Percentiles rank a stretch among this genome's conserved stretches.
These are phyloP conservation scores for Pachycephus smyrnensis DNA, from an alignment of 2,888 invertebrate species.

Conservation along the genomic window DNA sequence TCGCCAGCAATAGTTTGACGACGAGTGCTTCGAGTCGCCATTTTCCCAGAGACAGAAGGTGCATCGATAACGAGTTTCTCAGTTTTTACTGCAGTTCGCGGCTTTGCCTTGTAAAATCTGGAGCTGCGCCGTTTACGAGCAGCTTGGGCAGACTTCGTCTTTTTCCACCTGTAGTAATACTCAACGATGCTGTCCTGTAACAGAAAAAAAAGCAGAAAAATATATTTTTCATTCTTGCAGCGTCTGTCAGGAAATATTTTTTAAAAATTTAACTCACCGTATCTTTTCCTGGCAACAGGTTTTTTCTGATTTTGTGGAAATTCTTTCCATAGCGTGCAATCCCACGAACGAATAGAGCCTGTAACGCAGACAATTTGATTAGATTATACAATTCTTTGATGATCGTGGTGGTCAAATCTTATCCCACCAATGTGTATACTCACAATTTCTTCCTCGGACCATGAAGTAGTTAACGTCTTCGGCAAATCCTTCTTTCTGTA, in stretches of 20 bases:
- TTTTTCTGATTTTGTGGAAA: constrained; percentile 15
- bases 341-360: not conserved
- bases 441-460: constrained; percentile 1
- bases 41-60: not conserved
- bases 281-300: constrained; percentile 16
- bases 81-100: not conserved
- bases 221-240: not conserved
- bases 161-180: constrained; percentile 5
- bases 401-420: not conserved
- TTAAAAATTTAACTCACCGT: constrained; percentile 11
- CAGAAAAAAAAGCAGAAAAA: not conserved
- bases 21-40: constrained; percentile 3
- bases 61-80: not conserved
- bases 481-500: not conserved
- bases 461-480: not conserved
- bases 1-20: not conserved
- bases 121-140: not conserved
- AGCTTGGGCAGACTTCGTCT: not conserved
- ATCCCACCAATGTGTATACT: not conserved
- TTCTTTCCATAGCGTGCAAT: constrained; percentile 11
- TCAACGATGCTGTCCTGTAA: constrained; percentile 12
- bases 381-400: not conserved
- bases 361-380: not conserved
- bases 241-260: not conserved
- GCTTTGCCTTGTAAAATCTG: not conserved